A percentile compares a stretch with the other conserved stretches of the same genome.
phyloP scores from a whole-genome alignment of 2,797 vertebrate species.

The Todus mexicanus region DNA sequence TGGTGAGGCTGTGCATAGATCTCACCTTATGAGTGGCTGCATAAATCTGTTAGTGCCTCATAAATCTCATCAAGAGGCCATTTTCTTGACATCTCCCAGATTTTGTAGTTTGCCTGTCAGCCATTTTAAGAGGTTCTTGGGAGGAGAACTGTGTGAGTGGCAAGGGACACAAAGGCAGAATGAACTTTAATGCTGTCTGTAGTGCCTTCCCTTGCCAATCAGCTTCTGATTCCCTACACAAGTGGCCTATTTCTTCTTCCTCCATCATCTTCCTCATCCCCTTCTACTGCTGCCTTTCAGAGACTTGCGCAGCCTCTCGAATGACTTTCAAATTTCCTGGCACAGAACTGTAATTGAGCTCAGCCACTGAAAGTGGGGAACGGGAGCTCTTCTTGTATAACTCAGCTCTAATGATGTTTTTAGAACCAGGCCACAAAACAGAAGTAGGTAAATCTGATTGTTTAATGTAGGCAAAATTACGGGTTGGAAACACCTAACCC shows the following conservation, averaged over 20 bases:
- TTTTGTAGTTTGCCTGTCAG: background rate
- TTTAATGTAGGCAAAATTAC: background rate
- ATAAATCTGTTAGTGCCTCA: background rate
- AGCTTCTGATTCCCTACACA: background rate
- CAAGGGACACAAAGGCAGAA: background rate
- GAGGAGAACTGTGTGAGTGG: background rate
- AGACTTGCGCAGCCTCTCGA: background rate
- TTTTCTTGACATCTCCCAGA: background rate
- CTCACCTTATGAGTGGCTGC: background rate
- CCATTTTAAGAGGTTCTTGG: background rate
- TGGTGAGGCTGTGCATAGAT: background rate
- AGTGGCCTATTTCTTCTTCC: background rate
- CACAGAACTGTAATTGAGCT: background rate
- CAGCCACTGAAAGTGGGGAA: background rate
- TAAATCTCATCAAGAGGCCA: background rate
- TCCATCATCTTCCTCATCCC: background rate
- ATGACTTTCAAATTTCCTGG: background rate
- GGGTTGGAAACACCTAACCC: background rate
- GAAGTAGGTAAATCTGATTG: background rate
- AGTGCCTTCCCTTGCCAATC: background rate
- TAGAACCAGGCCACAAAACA: background rate
- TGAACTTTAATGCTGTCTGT: background rate
- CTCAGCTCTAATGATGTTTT: background rate
- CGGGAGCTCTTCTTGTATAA: background rate
- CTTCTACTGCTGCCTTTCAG: background rate